These are phyloP conservation scores for Conus ventricosus DNA, from an alignment of 1,140 invertebrate species.

Conservation along the genomic window DNA sequence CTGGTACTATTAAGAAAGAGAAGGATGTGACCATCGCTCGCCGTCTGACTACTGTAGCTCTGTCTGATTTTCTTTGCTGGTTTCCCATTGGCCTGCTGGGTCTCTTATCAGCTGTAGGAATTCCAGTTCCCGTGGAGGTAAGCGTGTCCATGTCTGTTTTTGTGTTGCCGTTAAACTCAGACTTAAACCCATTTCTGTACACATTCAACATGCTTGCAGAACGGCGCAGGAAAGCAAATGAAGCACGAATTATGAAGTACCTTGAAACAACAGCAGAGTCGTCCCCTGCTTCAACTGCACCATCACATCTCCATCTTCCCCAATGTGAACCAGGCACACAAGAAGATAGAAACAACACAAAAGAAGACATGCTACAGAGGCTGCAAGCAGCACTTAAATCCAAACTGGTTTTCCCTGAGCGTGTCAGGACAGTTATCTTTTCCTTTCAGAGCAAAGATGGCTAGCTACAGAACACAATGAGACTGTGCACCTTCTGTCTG, in stretches of 20 bases:
- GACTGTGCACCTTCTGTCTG: too few relatives aligned
- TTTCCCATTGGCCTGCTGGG: constrained; percentile 47
- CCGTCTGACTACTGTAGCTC: constrained; percentile 27
- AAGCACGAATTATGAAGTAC: background rate
- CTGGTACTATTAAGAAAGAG: background rate
- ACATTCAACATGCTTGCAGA: constrained; percentile 24
- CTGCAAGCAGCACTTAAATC: too few relatives aligned
- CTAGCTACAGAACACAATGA: too few relatives aligned
- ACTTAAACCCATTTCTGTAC: constrained; percentile 48
- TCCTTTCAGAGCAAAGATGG: too few relatives aligned
- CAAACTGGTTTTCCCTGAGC: too few relatives aligned
- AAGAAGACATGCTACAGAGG: too few relatives aligned
- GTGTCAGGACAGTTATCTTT: too few relatives aligned
- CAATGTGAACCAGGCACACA: too few relatives aligned
- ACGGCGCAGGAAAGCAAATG: background rate
- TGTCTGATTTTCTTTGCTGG: constrained; percentile 51
- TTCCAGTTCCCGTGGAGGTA: constrained; percentile 70
- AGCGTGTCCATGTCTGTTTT: constrained; percentile 69
- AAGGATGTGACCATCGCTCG: constrained; percentile 43
- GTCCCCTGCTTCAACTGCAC: too few relatives aligned
- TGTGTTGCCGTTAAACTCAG: constrained; percentile 46
- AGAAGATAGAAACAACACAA: too few relatives aligned
- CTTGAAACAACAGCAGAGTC: background rate
- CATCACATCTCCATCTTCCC: too few relatives aligned
- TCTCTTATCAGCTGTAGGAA: constrained; percentile 23